A percentile compares a stretch with the other conserved stretches of the same genome.
Conservation (phyloP, 2,797 vertebrate species). For the Falco concolor region DNA sequence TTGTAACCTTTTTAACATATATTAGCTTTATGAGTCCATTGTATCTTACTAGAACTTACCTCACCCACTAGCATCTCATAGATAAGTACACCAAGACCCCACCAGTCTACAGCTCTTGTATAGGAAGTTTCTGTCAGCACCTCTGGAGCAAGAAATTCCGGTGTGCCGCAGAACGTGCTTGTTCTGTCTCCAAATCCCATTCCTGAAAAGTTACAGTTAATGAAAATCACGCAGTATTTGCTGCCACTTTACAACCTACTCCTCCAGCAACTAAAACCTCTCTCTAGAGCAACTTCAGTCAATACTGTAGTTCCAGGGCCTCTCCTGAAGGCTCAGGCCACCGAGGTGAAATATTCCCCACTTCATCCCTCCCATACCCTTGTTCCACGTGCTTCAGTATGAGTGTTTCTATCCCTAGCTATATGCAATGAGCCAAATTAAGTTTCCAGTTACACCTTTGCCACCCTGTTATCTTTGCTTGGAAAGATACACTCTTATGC, state of each 20-base stretch:
- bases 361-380: not conserved
- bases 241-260: not conserved
- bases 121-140: conserved; percentile 98
- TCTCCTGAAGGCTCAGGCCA: not conserved
- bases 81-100: conserved; percentile 97
- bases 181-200: conserved; percentile 98
- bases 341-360: not conserved
- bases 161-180: conserved; percentile 97
- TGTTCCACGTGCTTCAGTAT: not conserved
- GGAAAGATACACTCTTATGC: not conserved
- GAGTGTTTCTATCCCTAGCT: not conserved
- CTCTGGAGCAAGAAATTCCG: conserved; percentile 96
- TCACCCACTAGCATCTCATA: conserved; percentile 99
- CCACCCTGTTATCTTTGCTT: not conserved
- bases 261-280: not conserved
- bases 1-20: not conserved
- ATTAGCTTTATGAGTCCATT: not conserved
- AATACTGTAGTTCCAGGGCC: not conserved
- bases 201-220: conserved; percentile 76
- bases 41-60: conserved; percentile 75
- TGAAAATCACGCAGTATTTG: not conserved
- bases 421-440: not conserved
- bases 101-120: conserved; percentile 97
- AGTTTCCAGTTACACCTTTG: not conserved
- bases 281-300: not conserved